These are phyloP conservation scores for Oligia latruncula DNA, from an alignment of 2,888 invertebrate species.

Conservation along the genomic window DNA sequence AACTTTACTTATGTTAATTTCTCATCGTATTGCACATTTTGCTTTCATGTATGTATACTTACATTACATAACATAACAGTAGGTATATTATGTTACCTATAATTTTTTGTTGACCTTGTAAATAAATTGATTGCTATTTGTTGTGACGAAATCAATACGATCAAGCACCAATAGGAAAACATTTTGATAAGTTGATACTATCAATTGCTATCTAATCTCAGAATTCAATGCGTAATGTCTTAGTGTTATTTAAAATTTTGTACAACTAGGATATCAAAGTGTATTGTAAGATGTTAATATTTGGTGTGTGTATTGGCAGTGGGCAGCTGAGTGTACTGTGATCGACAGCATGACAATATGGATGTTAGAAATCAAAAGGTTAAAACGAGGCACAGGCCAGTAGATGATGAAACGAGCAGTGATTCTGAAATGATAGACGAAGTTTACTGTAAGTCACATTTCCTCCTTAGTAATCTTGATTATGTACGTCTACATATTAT, in stretches of 20 bases:
- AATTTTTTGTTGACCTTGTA: slow-evolving; percentile 66
- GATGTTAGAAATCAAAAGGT: slow-evolving; percentile 75
- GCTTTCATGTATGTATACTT: slow-evolving; percentile 16
- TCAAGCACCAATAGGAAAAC: slow-evolving; percentile 75
- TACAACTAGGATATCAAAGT: slow-evolving; percentile 75
- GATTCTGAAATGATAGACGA: slow-evolving; percentile 82
- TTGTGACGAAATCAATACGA: slow-evolving; percentile 69
- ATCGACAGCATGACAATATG: slow-evolving; percentile 75
- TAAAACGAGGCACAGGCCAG: slow-evolving; percentile 80
- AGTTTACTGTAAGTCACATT: slow-evolving; percentile 77
- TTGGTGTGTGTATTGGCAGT: slow-evolving; percentile 67
- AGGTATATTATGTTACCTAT: slow-evolving; percentile 22
- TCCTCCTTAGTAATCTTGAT: slow-evolving; percentile 41
- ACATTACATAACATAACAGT: slow-evolving; percentile 12
- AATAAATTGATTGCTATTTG: slow-evolving; percentile 66
- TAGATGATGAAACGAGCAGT: slow-evolving; percentile 86
- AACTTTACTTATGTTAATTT: slow-evolving; percentile 21
- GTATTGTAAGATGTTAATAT: slow-evolving; percentile 68
- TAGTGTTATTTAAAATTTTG: slow-evolving; percentile 83
- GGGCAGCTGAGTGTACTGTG: slow-evolving; percentile 65
- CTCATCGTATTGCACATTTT: background rate
- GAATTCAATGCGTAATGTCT: slow-evolving; percentile 81
- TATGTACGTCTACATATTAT: slow-evolving; percentile 28
- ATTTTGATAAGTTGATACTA: slow-evolving; percentile 82
- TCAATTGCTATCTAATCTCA: slow-evolving; percentile 86